Conservation (phyloP, 2,888 invertebrate species). For the Caenorhabditis macrosperma region DNA sequence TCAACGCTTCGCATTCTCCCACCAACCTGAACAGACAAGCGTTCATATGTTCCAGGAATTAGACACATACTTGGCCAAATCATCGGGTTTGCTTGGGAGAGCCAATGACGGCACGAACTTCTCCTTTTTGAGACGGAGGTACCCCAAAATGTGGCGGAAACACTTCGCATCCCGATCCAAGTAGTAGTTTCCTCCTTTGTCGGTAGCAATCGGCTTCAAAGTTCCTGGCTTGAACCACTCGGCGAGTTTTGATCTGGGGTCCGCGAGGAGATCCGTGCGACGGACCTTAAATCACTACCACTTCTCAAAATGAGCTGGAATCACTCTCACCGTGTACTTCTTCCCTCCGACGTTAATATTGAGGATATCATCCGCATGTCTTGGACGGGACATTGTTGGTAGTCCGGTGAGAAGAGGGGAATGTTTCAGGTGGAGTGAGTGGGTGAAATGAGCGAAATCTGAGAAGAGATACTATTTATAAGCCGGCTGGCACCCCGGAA, state of each 20-base stretch:
- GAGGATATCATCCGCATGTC: conserved; percentile 78
- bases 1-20: conserved; percentile 79
- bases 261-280: conserved; percentile 77
- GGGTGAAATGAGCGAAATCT: neutral
- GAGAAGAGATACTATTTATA: conserved; percentile 36
- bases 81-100: conserved; percentile 80
- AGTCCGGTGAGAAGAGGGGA: too few species aligned
- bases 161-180: conserved; percentile 97
- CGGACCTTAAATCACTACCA: conserved; percentile 64
- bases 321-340: conserved; percentile 76
- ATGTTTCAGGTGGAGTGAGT: neutral
- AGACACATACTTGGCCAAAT: conserved; percentile 78
- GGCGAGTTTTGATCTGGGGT: conserved; percentile 77
- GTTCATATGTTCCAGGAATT: too few species aligned
- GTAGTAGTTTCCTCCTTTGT: conserved; percentile 87
- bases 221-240: conserved; percentile 78
- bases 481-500: conserved; percentile 26
- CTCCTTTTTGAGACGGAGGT: conserved; percentile 90
- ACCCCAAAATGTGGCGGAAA: conserved; percentile 97
- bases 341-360: conserved; percentile 80
- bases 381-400: conserved; percentile 69
- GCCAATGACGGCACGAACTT: conserved; percentile 77
- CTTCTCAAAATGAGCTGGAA: neutral
- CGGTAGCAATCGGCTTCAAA: conserved; percentile 74
- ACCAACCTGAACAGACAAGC: conserved; percentile 75